phyloP scores from a whole-genome alignment of 2,888 invertebrate species.

The Cantharis lateralis region DNA sequence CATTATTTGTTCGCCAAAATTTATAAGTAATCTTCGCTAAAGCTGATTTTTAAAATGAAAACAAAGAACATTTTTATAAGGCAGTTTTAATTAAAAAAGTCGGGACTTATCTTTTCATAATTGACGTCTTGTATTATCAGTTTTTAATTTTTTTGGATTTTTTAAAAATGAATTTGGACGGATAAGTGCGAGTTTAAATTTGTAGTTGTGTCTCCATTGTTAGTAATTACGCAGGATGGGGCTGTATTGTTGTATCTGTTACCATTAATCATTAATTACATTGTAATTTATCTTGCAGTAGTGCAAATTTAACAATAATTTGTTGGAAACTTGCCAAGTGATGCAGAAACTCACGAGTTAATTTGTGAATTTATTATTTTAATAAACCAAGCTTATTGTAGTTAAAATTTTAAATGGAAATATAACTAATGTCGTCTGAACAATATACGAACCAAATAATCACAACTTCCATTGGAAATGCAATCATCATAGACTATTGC shows the following conservation, averaged over 20 bases:
- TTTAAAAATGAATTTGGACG: neutral
- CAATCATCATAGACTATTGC: neutral
- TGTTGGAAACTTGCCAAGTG: conserved; percentile 5
- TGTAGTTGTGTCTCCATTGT: neutral
- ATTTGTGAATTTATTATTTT: neutral
- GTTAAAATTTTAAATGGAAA: neutral
- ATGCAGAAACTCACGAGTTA: neutral
- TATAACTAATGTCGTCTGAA: neutral
- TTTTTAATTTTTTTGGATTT: neutral
- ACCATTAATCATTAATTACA: conserved; percentile 15
- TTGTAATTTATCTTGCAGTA: conserved; percentile 8
- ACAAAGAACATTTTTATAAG: neutral
- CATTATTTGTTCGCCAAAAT: neutral
- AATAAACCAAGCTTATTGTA: neutral
- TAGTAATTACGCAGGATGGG: neutral
- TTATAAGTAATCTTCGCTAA: neutral
- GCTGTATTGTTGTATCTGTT: conserved; percentile 1
- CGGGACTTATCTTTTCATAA: neutral
- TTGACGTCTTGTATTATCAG: neutral
- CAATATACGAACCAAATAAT: neutral
- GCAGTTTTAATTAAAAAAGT: neutral
- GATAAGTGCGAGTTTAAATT: neutral
- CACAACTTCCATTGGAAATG: neutral
- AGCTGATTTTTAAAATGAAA: neutral
- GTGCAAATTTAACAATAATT: conserved; percentile 10